Base-by-base conservation (phyloP, 2,113 vertebrate species). In the Castor canadensis region DNA sequence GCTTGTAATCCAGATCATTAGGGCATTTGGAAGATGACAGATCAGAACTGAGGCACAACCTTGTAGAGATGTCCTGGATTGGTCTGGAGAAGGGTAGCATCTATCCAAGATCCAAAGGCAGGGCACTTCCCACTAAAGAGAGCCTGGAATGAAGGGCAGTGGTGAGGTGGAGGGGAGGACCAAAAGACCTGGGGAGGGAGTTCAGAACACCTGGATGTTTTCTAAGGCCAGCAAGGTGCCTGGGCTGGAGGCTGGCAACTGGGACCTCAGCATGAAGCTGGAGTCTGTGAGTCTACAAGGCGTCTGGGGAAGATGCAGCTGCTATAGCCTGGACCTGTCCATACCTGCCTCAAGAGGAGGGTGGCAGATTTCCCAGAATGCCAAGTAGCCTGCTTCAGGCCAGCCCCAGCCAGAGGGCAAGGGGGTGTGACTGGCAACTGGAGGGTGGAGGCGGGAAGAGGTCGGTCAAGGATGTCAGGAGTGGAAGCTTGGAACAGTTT, bases 281-380 rank as follows among this genome's bases (percentile, higher is more conserved):
- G 91, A 96, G 93, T 60, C 94, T 96, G 83, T 35, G 54, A 91
- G 81, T 93, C 87, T 85, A 62, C 0, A 28, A 86, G 77, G 84
- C 75, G 64, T 93, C 94, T 93, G 80, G 82, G 85, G 91, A 95
- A 89, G 93, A 79, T 47, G 90, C 72, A 82, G 90, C 96, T 92
- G 80, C 83, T 67, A 30, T 30, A 66, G 95, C 81, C 88, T 49
- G 82, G 79, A 97, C 96, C 86, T 98, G 97, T 89, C 76, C 73
- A 32, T 94, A 97, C 97, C 96, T 97, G 97, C 88, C 97, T 75
- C n/a, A 32, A 85, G 88, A 91, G 72, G 92, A 26, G 92, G 91
- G 90, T 87, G 93, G 73, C 72, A 17, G 89, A 76, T 62, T 82
- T 97, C 96, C 97, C 97, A 98, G 77, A 96, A 96, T 92, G 96